Conservation (phyloP, 2,888 invertebrate species). For the Sphaeridia pumilis region DNA sequence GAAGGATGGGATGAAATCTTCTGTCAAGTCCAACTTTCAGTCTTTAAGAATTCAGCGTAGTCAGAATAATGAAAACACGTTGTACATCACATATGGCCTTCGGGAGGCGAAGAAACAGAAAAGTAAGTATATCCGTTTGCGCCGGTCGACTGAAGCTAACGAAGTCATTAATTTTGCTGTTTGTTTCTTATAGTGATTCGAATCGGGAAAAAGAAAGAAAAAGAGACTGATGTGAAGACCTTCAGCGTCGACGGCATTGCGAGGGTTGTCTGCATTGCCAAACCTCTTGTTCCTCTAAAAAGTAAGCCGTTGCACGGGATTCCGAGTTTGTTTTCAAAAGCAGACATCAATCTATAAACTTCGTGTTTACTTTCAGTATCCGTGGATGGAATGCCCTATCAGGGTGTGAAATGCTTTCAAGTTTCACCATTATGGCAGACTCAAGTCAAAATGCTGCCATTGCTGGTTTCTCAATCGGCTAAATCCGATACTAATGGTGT, state of each 20-base stretch:
- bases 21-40: constrained; percentile 79
- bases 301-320: no score
- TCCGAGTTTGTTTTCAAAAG: no score
- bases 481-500: no score
- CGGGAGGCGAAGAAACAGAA: constrained; percentile 91
- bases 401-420: constrained; percentile 98
- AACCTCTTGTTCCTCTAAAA: constrained; percentile 81
- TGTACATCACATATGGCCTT: constrained; percentile 69
- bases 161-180: background rate
- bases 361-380: no score
- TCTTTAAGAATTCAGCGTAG: constrained; percentile 67
- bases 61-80: constrained; percentile 46
- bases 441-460: constrained; percentile 87
- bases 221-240: constrained; percentile 72
- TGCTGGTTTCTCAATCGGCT: constrained; percentile 24
- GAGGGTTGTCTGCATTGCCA: constrained; percentile 83
- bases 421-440: constrained; percentile 98
- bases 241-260: constrained; percentile 86
- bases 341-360: no score
- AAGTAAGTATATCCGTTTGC: no score
- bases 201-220: constrained; percentile 89
- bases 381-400: constrained; percentile 95
- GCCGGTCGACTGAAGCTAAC: no score
- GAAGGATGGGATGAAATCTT: constrained; percentile 49
- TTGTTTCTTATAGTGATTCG: constrained; percentile 62